Percentiles rank a stretch among this genome's conserved stretches.
Evolutionary conservation across 2,888 invertebrate species (phyloP).

Genomic region (Shargacucullia verbasci): DNA sequence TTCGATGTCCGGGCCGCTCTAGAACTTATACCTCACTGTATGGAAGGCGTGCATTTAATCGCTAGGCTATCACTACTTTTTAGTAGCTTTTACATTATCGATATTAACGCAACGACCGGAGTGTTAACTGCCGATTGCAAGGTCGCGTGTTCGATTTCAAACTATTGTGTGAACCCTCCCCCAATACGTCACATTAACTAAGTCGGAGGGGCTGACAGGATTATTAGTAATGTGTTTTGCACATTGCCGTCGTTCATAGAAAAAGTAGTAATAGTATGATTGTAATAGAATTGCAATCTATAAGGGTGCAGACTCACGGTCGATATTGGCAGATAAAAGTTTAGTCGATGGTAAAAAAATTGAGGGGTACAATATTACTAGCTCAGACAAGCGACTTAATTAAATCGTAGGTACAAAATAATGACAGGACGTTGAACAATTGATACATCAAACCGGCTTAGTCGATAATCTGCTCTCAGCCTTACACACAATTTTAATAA

Average conservation of each 20-base stretch:
- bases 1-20: too few species aligned
- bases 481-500: too few species aligned
- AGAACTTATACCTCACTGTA: too few species aligned
- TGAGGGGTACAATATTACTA: too few species aligned
- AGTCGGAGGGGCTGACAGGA: constrained; percentile 42
- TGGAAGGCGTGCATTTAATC: too few species aligned
- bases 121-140: constrained; percentile 28
- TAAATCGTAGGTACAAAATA: not conserved
- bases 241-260: constrained; percentile 31
- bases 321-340: too few species aligned
- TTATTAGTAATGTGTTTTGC: constrained; percentile 47
- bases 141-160: constrained; percentile 39
- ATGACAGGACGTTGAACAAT: too few species aligned
- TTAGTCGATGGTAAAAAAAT: too few species aligned
- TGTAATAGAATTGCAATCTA: constrained; percentile 14
- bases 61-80: too few species aligned
- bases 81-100: not conserved
- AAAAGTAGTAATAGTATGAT: constrained; percentile 17
- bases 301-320: not conserved
- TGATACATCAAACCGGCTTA: too few species aligned
- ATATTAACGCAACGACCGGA: constrained; percentile 5
- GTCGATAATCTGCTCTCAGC: too few species aligned
- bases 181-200: constrained; percentile 39
- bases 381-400: too few species aligned
- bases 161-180: constrained; percentile 43